Conservation (phyloP, 1,140 invertebrate species). For the Xylocopa sonorina region DNA sequence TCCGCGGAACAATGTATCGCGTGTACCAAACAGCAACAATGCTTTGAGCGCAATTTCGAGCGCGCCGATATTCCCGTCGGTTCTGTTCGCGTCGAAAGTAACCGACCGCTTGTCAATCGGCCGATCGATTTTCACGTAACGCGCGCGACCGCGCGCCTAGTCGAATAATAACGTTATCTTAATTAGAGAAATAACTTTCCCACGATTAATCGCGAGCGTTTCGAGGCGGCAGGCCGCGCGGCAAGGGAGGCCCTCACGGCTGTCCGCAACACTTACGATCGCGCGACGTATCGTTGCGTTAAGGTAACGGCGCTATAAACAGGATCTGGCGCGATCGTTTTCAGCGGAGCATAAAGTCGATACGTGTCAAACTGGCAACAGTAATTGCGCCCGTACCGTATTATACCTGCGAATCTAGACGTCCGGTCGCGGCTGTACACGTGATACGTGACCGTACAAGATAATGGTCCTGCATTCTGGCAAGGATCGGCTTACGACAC, state of each 20-base stretch:
- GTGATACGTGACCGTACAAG: slow-evolving; percentile 40
- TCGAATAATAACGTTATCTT: slow-evolving; percentile 28
- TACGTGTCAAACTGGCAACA: slow-evolving; percentile 55
- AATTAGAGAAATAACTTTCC: slow-evolving; percentile 37
- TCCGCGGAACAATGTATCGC: background rate
- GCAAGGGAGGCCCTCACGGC: background rate
- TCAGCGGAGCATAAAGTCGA: slow-evolving; percentile 62
- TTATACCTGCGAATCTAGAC: slow-evolving; percentile 43
- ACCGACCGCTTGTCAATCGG: slow-evolving; percentile 14
- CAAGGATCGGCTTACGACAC: slow-evolving; percentile 59
- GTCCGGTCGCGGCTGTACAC: slow-evolving; percentile 18
- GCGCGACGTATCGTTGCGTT: slow-evolving; percentile 28
- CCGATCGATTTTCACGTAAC: slow-evolving; percentile 21
- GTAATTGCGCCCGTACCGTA: slow-evolving; percentile 54
- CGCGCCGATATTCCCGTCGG: background rate
- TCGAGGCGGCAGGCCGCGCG: too few species aligned
- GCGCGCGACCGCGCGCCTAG: background rate
- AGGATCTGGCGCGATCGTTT: slow-evolving; percentile 52
- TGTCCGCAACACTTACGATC: slow-evolving; percentile 27
- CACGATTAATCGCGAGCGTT: slow-evolving; percentile 27
- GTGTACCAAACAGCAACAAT: background rate
- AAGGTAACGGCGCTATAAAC: slow-evolving; percentile 38
- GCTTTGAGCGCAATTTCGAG: background rate
- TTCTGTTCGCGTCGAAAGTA: background rate
- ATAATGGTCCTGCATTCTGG: slow-evolving; percentile 56